Evolutionary conservation across 2,113 vertebrate species (phyloP).

Genomic region (Microcebus jonahi): DNA sequence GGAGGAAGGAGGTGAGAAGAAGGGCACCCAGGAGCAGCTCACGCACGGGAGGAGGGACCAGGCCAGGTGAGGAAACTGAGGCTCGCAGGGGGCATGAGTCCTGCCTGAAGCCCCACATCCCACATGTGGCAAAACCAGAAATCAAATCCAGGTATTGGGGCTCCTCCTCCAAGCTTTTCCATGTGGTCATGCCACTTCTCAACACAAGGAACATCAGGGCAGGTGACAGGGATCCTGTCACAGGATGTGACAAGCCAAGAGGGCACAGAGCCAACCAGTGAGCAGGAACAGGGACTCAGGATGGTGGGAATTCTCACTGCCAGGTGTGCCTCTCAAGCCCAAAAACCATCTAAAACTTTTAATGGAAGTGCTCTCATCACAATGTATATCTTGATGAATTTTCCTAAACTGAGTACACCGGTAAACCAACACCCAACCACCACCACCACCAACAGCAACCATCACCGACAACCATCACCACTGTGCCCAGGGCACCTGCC

Average conservation of each 20-base stretch:
- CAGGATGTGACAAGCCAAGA: background rate
- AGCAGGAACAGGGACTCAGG: background rate
- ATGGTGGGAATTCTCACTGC: background rate
- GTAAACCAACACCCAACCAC: background rate
- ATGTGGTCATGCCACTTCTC: background rate
- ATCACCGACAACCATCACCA: background rate
- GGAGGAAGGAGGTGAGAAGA: background rate
- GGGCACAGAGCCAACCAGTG: no score
- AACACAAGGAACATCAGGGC: background rate
- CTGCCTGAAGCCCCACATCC: background rate
- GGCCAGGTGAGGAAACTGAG: background rate
- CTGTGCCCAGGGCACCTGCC: background rate
- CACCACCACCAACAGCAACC: background rate
- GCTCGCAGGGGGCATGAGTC: rapidly evolving
- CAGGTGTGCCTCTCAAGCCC: background rate
- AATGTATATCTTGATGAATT: background rate
- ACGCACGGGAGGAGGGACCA: background rate
- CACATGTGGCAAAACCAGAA: background rate
- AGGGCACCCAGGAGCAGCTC: background rate
- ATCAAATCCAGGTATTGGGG: background rate
- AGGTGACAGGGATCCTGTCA: background rate
- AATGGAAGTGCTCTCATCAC: background rate
- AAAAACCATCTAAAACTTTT: background rate
- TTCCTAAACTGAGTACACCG: background rate
- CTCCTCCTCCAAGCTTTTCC: background rate